Evolutionary conservation across 2,888 invertebrate species (phyloP).

Genomic region (Chrysomela aeneicollis): DNA sequence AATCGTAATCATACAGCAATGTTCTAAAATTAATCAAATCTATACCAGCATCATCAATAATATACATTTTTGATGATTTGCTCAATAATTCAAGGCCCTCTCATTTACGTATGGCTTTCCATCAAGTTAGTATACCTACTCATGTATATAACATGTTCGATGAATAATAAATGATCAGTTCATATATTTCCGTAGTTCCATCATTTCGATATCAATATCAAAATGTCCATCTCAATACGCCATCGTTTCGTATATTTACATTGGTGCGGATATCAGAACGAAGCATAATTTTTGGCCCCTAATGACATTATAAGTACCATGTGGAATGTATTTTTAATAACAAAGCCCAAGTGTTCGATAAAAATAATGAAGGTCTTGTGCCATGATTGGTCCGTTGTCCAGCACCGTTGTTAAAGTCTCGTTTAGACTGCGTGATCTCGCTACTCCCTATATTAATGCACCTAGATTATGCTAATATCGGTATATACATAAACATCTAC

Average conservation of each 20-base stretch:
- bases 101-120: not conserved
- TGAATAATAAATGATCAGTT: not conserved
- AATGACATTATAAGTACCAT: slow-evolving; percentile 35
- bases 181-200: not conserved
- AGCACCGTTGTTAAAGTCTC: slow-evolving; percentile 50
- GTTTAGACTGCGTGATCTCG: slow-evolving; percentile 49
- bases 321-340: slow-evolving; percentile 40
- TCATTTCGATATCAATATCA: not conserved
- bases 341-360: slow-evolving; percentile 34
- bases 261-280: not conserved
- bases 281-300: slow-evolving; percentile 18
- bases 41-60: too few species aligned
- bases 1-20: too few species aligned
- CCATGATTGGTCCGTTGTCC: slow-evolving; percentile 33
- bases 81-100: too few species aligned
- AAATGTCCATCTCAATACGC: not conserved
- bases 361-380: slow-evolving; percentile 29
- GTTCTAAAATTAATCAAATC: too few species aligned
- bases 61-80: too few species aligned
- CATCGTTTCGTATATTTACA: not conserved
- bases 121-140: not conserved
- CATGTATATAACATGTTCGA: not conserved
- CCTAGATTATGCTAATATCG: slow-evolving; percentile 60
- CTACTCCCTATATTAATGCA: slow-evolving; percentile 55
- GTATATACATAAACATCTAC: slow-evolving; percentile 60